Evolutionary conservation across 2,113 vertebrate species (phyloP).

Genomic region (Azemiops feae): DNA sequence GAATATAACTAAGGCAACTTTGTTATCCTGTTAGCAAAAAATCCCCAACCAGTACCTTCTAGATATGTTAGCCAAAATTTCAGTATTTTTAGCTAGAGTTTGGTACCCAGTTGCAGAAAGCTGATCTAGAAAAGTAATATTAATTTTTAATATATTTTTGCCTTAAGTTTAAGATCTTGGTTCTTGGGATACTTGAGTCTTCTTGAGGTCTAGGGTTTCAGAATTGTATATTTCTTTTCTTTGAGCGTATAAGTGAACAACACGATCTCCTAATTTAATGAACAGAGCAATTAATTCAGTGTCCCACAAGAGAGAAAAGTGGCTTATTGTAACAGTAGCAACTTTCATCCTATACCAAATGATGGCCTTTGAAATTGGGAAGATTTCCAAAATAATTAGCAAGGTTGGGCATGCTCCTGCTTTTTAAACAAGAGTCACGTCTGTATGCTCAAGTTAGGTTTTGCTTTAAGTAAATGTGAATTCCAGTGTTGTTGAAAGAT

Average conservation of each 20-base stretch:
- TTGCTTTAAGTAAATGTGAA: neutral
- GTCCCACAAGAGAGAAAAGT: neutral
- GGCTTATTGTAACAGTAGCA: too few relatives aligned
- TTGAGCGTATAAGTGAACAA: neutral
- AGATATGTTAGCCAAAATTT: neutral
- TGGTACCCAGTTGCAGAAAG: neutral
- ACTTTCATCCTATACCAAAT: neutral
- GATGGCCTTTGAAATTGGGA: neutral
- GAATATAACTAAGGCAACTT: neutral
- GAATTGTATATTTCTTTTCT: neutral
- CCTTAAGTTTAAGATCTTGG: neutral
- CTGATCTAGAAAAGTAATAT: neutral
- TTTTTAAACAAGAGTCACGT: neutral
- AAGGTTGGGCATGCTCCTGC: neutral
- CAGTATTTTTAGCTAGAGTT: neutral
- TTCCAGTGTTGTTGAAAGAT: neutral
- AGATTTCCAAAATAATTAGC: neutral
- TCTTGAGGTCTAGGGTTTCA: neutral
- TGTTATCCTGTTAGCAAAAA: neutral
- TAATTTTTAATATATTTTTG: neutral
- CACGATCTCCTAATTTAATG: neutral
- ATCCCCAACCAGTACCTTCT: neutral
- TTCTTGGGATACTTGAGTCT: neutral
- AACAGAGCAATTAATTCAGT: neutral
- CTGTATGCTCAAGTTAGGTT: neutral